Evolutionary conservation across 1,140 invertebrate species (phyloP), one percentile per base, ranked within the genome.

Genomic region (Neodiprion virginianus): DNA sequence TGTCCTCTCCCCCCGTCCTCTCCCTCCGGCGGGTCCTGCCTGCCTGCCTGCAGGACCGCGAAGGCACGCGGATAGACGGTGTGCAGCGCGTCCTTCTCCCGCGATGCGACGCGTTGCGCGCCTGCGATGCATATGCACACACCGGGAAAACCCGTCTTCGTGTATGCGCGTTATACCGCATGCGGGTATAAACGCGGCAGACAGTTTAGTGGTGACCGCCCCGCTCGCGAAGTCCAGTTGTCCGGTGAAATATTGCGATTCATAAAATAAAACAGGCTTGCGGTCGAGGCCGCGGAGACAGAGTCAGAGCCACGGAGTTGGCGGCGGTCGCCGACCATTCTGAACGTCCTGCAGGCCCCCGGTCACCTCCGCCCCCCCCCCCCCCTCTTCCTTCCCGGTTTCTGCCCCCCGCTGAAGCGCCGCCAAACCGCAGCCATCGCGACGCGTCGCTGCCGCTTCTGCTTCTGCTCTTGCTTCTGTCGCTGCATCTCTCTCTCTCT

Each of bases 221-320:
- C 80, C 81, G 80, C 81, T 78, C 82, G 82, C 69, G 73, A 17
- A 75, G 76, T 78, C 76, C 75, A 88, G 85, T 88, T 88, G 86
- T 89, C 86, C 82, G 84, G 86, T 88, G 85, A 89, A 89, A 87
- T 89, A 88, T 89, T 87, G 86, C 87, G 81, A 88, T 88, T 88
- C 87, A 88, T 89, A 88, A 89, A 89, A 89, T 89, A 88, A 88
- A 89, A 89, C 86, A 86, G 86, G 81, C 84, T 85, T 88, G 86
- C 80, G 87, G 86, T 88, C 83, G 86, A 84, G 48, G 50, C 53
- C 50, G 72, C 67, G 72, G 66, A 61, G 28, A 5, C 28, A 61
- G 53, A 61, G 53, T 4, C 83, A 85, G 84, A 40, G 50, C 53
- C 50, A 61, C 67, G 72, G 66, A 61, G 28, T 40, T 40, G n/a